Evolutionary conservation across 2,797 vertebrate species (phyloP).

Genomic region (Cossypha dichroa): DNA sequence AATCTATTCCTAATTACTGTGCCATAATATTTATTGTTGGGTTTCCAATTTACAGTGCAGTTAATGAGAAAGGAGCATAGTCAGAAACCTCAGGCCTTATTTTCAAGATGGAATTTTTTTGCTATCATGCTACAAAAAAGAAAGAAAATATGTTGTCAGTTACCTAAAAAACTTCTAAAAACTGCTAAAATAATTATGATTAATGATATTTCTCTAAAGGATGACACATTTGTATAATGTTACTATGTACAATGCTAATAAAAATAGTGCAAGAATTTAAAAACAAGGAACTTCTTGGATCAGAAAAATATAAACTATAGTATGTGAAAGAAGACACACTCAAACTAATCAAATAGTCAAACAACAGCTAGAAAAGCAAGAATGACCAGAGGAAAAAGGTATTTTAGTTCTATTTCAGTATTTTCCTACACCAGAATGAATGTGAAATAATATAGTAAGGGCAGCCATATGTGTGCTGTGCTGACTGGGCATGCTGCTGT

Average conservation of each 20-base stretch:
- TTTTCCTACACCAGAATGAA: not conserved
- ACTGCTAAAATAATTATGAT: not conserved
- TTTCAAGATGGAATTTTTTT: conserved; percentile 28
- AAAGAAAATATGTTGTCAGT: not conserved
- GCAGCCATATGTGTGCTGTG: not conserved
- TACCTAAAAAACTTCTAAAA: not conserved
- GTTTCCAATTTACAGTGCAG: not conserved
- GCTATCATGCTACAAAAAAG: not conserved
- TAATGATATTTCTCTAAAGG: not conserved
- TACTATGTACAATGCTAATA: not conserved
- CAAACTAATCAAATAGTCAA: not conserved
- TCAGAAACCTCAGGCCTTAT: conserved; percentile 18
- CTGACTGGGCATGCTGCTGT: not conserved
- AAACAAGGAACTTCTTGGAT: not conserved
- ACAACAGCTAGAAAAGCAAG: not conserved
- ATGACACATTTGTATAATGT: not conserved
- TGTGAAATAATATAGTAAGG: conserved; percentile 3
- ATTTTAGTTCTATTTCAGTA: conserved; percentile 1
- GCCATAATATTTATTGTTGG: conserved; percentile 43
- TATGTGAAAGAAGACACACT: not conserved
- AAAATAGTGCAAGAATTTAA: not conserved
- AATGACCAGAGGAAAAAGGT: not conserved
- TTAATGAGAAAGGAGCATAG: not conserved
- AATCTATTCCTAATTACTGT: conserved; percentile 19
- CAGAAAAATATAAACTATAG: not conserved